These are phyloP conservation scores for Aulostomus chinensis DNA, from an alignment of 2,797 vertebrate species.

Conservation along the genomic window DNA sequence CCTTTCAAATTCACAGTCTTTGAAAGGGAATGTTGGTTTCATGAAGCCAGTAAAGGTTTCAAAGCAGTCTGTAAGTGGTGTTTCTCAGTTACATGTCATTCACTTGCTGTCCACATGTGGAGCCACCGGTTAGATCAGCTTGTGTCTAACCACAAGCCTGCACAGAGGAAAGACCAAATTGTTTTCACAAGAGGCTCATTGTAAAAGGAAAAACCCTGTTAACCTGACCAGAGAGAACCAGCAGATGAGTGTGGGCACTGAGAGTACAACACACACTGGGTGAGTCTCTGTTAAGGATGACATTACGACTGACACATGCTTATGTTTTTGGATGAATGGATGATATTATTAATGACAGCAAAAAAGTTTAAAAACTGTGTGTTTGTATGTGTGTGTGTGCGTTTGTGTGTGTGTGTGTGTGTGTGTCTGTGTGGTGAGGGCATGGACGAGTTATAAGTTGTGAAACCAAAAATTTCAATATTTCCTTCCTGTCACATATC, in stretches of 20 bases:
- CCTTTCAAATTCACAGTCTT: neutral
- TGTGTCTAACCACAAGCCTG: no score
- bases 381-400: slow-evolving; percentile 7
- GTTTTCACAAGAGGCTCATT: no score
- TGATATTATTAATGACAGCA: neutral
- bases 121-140: no score
- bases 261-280: slow-evolving; percentile 44
- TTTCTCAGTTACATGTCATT: slow-evolving; percentile 1
- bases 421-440: no score
- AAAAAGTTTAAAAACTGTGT: neutral
- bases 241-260: slow-evolving; percentile 42
- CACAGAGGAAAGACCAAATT: no score
- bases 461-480: no score
- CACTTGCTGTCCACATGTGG: no score
- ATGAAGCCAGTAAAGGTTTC: neutral
- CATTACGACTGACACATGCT: neutral
- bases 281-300: slow-evolving; percentile 33
- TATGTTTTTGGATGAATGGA: no score
- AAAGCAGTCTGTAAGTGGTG: no score
- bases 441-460: no score
- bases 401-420: slow-evolving; percentile 21
- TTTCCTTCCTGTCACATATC: no score
- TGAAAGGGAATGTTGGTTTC: neutral
- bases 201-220: no score
- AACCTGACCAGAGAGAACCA: slow-evolving; percentile 11